Evolutionary conservation across 2,113 vertebrate genomes (phyloP).

Genomic region (Scartelaos histophorus): DNA sequence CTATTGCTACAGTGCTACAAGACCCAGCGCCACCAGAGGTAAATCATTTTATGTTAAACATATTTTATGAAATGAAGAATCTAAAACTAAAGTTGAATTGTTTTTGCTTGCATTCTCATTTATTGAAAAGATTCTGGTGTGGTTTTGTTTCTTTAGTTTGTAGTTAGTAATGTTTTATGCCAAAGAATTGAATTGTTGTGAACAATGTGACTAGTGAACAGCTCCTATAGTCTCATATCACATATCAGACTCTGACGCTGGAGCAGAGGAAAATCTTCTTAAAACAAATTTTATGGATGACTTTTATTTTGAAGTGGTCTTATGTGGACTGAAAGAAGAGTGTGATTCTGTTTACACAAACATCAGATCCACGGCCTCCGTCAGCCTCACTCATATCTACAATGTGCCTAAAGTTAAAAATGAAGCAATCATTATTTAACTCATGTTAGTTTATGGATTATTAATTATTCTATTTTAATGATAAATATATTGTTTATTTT

Average conservation of each 20-base stretch:
- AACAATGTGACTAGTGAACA: conserved; percentile 43
- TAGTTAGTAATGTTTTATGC: conserved; percentile 61
- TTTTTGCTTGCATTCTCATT: neutral
- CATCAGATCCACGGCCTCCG: conserved; percentile 45
- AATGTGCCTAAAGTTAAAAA: conserved; percentile 80
- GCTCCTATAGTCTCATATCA: conserved; percentile 17
- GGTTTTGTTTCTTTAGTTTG: conserved; percentile 25
- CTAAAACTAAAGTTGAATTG: neutral
- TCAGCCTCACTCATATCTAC: conserved; percentile 73
- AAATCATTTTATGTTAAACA: neutral
- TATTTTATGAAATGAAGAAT: conserved; percentile 6
- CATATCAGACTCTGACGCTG: conserved; percentile 33
- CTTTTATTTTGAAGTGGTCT: conserved; percentile 29
- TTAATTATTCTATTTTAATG: conserved; percentile 75
- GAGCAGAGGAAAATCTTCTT: conserved; percentile 30
- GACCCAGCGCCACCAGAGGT: neutral
- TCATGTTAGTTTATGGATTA: conserved; percentile 69
- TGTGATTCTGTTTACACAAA: conserved; percentile 73
- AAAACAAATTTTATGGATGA: neutral
- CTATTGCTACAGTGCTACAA: conserved; percentile 10
- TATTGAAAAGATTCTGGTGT: conserved; percentile 9
- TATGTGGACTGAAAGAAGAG: conserved; percentile 31
- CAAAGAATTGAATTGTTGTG: conserved; percentile 75
- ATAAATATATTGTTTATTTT: conserved; percentile 75
- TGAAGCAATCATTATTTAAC: conserved; percentile 80